Percentiles rank a stretch among this genome's conserved stretches.
phyloP scores from a whole-genome alignment of 2,888 invertebrate species.

The Orthosia incerta region DNA sequence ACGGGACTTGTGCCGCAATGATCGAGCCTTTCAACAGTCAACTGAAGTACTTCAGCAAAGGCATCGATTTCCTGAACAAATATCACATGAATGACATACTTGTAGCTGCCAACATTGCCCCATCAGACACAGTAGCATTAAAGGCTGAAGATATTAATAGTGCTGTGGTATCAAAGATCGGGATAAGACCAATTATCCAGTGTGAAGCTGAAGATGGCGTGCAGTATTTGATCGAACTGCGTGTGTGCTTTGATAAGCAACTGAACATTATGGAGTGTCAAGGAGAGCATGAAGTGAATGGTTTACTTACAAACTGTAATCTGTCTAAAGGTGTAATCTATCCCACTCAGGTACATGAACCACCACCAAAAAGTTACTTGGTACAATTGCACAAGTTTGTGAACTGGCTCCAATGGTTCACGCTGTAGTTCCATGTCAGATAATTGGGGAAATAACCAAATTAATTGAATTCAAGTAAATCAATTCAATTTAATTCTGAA shows the following conservation, averaged over 20 bases:
- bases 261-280: constrained; percentile 92
- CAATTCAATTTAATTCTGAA: not conserved
- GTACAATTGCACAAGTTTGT: constrained; percentile 60
- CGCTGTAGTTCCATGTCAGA: constrained; percentile 37
- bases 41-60: constrained; percentile 92
- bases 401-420: constrained; percentile 63
- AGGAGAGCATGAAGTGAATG: constrained; percentile 68
- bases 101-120: constrained; percentile 89
- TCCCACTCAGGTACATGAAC: constrained; percentile 27
- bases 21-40: constrained; percentile 91
- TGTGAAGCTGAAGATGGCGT: constrained; percentile 91
- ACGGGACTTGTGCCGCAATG: constrained; percentile 94
- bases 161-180: constrained; percentile 88
- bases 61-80: constrained; percentile 90
- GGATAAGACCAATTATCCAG: constrained; percentile 91
- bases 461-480: not conserved
- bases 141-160: constrained; percentile 62
- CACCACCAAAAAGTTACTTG: constrained; percentile 32
- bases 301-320: constrained; percentile 53
- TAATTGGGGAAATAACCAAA: constrained; percentile 12
- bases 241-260: constrained; percentile 93
- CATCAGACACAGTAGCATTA: constrained; percentile 63
- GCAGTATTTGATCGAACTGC: constrained; percentile 92
- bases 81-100: constrained; percentile 92
- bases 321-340: constrained; percentile 43